phyloP scores from a whole-genome alignment of 2,113 vertebrate species.

The Pycnonotus jocosus region DNA sequence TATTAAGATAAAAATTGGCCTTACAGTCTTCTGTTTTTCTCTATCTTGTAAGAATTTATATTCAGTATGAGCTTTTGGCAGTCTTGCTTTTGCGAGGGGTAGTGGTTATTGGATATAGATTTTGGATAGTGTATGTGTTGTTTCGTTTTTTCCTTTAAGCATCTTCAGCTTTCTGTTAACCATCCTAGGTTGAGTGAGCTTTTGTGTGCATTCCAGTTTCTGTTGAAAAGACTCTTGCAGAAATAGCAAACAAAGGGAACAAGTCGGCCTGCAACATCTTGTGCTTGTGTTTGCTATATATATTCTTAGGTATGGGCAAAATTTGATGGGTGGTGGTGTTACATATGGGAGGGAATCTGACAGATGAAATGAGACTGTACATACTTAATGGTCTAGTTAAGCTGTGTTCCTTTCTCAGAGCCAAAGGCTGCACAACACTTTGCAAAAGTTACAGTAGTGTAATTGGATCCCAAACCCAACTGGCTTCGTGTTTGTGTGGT shows the following conservation, averaged over 20 bases:
- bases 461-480: neutral
- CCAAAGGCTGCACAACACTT: too few species aligned
- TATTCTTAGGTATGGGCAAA: neutral
- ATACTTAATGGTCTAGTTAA: neutral
- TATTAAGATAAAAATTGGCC: rapidly evolving
- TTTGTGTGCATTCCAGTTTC: neutral
- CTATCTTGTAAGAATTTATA: neutral
- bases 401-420: neutral
- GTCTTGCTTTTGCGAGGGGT: neutral
- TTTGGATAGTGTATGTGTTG: neutral
- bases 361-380: neutral
- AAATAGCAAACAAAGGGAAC: neutral
- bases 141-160: neutral
- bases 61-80: neutral
- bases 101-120: neutral
- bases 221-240: neutral
- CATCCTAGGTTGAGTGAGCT: neutral
- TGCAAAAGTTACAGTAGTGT: neutral
- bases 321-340: neutral
- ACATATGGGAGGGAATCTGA: neutral
- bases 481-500: neutral
- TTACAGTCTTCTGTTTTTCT: neutral
- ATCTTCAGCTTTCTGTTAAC: neutral
- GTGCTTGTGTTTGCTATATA: neutral
- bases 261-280: neutral